Evolutionary conservation across 2,888 invertebrate genomes (phyloP).

Genomic region (Hemistola chrysoprasaria): DNA sequence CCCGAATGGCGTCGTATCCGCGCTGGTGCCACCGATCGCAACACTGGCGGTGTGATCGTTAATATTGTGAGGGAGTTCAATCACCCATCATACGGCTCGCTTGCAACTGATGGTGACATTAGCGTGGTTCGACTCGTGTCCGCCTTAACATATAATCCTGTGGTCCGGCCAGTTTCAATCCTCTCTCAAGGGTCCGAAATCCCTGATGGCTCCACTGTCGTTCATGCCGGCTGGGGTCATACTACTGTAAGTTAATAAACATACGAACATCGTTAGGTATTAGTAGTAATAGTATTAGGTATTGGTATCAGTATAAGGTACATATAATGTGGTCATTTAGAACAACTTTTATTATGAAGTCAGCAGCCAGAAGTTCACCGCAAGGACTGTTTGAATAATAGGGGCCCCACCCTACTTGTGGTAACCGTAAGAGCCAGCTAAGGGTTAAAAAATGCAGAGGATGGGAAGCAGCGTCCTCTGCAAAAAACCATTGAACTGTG

Average conservation of each 20-base stretch:
- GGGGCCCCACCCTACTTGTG: no score
- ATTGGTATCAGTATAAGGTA: no score
- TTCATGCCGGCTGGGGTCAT: slow-evolving; percentile 46
- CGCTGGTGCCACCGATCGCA: slow-evolving; percentile 37
- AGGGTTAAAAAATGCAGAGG: no score
- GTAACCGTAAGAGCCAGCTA: no score
- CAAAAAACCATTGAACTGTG: no score
- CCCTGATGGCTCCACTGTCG: slow-evolving; percentile 32
- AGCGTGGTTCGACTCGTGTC: slow-evolving; percentile 31
- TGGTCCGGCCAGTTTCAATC: slow-evolving; percentile 28
- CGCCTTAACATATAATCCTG: slow-evolving; percentile 21
- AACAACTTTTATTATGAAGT: no score
- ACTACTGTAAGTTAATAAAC: slow-evolving; percentile 33
- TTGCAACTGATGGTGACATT: slow-evolving; percentile 39
- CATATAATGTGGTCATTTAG: no score
- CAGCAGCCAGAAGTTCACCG: no score
- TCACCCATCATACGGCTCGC: slow-evolving; percentile 38
- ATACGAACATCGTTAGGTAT: no score
- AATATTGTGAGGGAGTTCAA: slow-evolving; percentile 25
- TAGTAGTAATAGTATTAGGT: no score
- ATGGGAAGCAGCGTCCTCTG: no score
- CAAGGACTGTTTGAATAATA: no score
- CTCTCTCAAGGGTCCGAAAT: slow-evolving; percentile 18
- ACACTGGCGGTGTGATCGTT: slow-evolving; percentile 34
- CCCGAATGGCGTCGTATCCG: slow-evolving; percentile 36